phyloP scores from a whole-genome alignment of 2,797 vertebrate species.

The Sebastes melanostomus region DNA sequence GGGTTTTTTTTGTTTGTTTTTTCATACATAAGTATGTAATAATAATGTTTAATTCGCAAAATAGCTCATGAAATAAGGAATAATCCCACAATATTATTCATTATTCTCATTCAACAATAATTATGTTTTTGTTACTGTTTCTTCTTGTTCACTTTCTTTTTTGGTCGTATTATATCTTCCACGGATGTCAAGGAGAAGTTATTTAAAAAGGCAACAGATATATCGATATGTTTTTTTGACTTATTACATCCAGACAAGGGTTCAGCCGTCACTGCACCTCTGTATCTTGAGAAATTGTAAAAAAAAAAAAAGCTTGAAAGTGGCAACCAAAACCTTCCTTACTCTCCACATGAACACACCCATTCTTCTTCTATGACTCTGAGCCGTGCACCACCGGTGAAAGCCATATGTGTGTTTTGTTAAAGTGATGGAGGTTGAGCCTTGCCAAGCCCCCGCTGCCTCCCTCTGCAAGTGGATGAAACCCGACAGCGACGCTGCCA shows the following conservation, averaged over 20 bases:
- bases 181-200: not conserved
- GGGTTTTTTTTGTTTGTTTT: too few relatives aligned
- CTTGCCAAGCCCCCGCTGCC: conserved; percentile 55
- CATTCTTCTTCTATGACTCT: not conserved
- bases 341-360: not conserved
- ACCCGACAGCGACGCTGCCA: conserved; percentile 38
- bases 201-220: not conserved
- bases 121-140: not conserved
- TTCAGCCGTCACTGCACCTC: not conserved
- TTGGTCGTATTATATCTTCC: not conserved
- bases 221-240: too few relatives aligned
- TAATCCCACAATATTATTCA: too few relatives aligned
- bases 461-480: conserved; percentile 60
- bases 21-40: too few relatives aligned
- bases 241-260: not conserved
- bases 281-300: not conserved
- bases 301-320: not conserved
- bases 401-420: conserved; percentile 49
- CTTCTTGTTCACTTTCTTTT: not conserved
- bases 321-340: not conserved
- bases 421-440: conserved; percentile 20
- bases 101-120: too few relatives aligned
- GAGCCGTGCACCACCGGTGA: not conserved
- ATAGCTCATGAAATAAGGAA: too few relatives aligned
- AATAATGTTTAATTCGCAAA: too few relatives aligned